phyloP scores from a whole-genome alignment of 2,797 vertebrate species.

The Pelochelys cantorii region DNA sequence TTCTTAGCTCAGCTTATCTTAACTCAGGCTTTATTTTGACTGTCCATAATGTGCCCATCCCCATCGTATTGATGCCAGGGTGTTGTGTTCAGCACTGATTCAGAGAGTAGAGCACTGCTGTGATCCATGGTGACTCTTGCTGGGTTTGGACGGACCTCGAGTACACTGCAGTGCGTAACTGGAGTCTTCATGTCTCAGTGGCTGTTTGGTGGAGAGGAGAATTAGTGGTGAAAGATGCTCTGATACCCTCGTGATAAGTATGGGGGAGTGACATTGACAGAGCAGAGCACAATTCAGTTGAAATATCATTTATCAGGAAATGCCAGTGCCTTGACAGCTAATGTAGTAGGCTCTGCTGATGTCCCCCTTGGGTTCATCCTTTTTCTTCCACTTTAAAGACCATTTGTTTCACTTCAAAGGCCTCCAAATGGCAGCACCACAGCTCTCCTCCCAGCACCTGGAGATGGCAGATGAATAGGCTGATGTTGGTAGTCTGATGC shows the following conservation, averaged over 20 bases:
- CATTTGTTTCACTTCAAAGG: rapidly evolving
- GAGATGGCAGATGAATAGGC: rapidly evolving
- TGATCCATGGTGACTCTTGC: rapidly evolving
- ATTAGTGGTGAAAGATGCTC: not conserved
- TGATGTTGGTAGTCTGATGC: not conserved
- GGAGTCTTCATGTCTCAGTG: not conserved
- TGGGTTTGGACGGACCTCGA: not conserved
- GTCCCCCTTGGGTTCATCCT: not conserved
- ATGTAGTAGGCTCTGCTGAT: not conserved
- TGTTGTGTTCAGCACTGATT: not conserved
- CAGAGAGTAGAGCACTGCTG: rapidly evolving
- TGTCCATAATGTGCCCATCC: not conserved
- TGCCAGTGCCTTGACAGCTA: not conserved
- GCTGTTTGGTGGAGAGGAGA: rapidly evolving
- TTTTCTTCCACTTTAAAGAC: not conserved
- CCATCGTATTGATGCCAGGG: rapidly evolving
- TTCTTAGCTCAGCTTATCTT: not conserved
- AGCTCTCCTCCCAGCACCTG: rapidly evolving
- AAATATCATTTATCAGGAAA: not conserved
- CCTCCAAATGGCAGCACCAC: not conserved
- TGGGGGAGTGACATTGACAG: not conserved
- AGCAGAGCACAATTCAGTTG: not conserved
- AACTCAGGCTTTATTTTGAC: not conserved
- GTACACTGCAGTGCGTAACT: rapidly evolving
- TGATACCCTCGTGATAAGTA: not conserved